Percentiles rank a stretch among this genome's conserved stretches.
Conservation (phyloP, 2,113 vertebrate genomes). For the Epinephelus cyanopodus region DNA sequence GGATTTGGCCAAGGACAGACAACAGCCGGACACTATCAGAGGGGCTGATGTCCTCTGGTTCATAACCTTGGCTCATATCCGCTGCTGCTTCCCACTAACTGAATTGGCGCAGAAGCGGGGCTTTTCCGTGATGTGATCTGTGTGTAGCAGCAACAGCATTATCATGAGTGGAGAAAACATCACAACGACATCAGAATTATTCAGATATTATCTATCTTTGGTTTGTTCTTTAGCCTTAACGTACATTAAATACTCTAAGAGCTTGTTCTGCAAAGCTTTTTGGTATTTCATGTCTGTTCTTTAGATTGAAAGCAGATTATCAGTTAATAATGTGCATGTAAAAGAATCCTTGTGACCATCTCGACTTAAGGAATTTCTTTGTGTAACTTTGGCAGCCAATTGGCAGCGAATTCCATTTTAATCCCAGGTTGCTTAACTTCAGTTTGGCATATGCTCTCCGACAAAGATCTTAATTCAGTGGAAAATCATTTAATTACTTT, state of each 20-base stretch:
- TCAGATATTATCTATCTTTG: constrained; percentile 1
- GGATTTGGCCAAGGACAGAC: constrained; percentile 68
- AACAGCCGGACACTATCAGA: constrained; percentile 70
- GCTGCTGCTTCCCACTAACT: constrained; percentile 70
- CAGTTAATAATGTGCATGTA: constrained; percentile 16
- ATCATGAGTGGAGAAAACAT: constrained; percentile 6
- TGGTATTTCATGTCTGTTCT: constrained; percentile 13
- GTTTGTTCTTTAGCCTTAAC: background rate
- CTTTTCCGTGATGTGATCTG: constrained; percentile 59
- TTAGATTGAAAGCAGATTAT: constrained; percentile 14
- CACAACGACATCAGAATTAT: background rate
- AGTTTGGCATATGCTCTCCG: constrained; percentile 47
- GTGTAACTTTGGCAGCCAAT: constrained; percentile 14
- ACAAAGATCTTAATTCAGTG: constrained; percentile 69
- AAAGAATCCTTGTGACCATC: constrained; percentile 28
- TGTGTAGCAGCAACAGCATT: constrained; percentile 22
- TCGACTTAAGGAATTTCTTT: constrained; percentile 28
- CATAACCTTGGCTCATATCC: constrained; percentile 73
- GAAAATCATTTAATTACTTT: constrained; percentile 77
- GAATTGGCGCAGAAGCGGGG: constrained; percentile 53
- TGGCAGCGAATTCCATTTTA: constrained; percentile 33
- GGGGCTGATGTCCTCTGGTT: constrained; percentile 70
- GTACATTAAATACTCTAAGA: background rate
- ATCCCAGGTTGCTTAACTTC: constrained; percentile 56
- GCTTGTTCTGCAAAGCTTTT: background rate